These are phyloP conservation scores for Lymantria dispar DNA, from an alignment of 2,888 invertebrate species.

Conservation along the genomic window DNA sequence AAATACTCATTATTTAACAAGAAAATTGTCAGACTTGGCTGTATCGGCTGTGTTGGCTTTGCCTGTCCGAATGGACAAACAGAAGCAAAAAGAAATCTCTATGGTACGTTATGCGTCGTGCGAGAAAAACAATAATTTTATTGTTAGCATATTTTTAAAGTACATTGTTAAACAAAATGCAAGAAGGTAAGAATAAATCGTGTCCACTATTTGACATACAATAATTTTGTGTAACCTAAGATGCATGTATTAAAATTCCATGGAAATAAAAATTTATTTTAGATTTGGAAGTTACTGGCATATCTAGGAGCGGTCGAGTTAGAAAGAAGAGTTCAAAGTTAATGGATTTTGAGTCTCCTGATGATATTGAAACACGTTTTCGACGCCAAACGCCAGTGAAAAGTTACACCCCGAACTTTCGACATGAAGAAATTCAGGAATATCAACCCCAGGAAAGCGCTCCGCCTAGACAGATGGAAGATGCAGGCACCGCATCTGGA, in stretches of 20 bases:
- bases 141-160: too few species aligned
- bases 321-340: constrained; percentile 97
- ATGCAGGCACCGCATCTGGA: constrained; percentile 62
- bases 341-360: constrained; percentile 95
- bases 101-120: too few species aligned
- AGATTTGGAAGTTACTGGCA: constrained; percentile 92
- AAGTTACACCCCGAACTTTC: constrained; percentile 41
- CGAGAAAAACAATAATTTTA: too few species aligned
- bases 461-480: constrained; percentile 48
- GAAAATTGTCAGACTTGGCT: too few species aligned
- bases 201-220: too few species aligned
- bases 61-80: too few species aligned
- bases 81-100: too few species aligned
- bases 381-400: constrained; percentile 65
- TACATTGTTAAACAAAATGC: constrained; percentile 26
- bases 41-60: too few species aligned
- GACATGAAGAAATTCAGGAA: constrained; percentile 54
- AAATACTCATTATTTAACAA: too few species aligned
- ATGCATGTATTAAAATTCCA: not conserved
- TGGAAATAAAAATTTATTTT: constrained; percentile 22
- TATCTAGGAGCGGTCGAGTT: constrained; percentile 94
- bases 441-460: constrained; percentile 44
- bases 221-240: too few species aligned
- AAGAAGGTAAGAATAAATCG: constrained; percentile 33
- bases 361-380: constrained; percentile 88